Evolutionary conservation across 1,140 invertebrate species (phyloP), one percentile per base, ranked within the genome.

Genomic region (Drosophila albomicans): DNA sequence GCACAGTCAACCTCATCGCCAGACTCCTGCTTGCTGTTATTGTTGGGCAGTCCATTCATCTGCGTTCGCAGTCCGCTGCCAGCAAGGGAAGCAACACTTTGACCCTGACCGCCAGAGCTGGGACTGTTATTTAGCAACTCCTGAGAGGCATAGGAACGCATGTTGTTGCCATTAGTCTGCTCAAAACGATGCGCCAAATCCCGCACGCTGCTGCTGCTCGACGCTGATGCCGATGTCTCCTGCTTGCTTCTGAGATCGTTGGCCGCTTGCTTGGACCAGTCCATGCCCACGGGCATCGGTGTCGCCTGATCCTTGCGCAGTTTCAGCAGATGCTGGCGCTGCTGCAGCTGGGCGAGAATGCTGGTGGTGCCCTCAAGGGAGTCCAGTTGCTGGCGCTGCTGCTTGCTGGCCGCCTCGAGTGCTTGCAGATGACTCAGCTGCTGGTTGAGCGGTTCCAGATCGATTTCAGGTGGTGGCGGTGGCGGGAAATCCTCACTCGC

Each of bases 401-500:
- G 89, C 48, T 87, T 92, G 51, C 68, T 91, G 64, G 91, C 88
- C 48, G 91, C 85, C 51, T 92, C 86, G 2, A 92, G 15, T 1
- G 91, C 86, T 71, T 93, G 86, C 58, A 94, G 91, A 73, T 94
- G 93, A 65, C 92, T 93, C 4, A 94, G 90, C 79, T 95, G 92
- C 65, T 95, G 94, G 79, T 94, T 94, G 5, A 95, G 87, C 1
- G 93, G 93, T 45, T 94, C 94, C 78, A 96, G 93, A 68, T 96
- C 96, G 48, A 96, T 93, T 2, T 96, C 95, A 1, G 96, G 95
- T 1, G 97, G 97, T 32, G 97, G 97, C 16, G 97, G 97, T 15
- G 97, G 97, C 38, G 97, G 97, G 80, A 98, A 98, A 78, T 98
- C 97, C 93, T 97, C 96, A 93, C 97, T 97, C 0, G 96, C 94